Base-by-base conservation (phyloP, 2,888 invertebrate species). In the Andrena flavipes region DNA sequence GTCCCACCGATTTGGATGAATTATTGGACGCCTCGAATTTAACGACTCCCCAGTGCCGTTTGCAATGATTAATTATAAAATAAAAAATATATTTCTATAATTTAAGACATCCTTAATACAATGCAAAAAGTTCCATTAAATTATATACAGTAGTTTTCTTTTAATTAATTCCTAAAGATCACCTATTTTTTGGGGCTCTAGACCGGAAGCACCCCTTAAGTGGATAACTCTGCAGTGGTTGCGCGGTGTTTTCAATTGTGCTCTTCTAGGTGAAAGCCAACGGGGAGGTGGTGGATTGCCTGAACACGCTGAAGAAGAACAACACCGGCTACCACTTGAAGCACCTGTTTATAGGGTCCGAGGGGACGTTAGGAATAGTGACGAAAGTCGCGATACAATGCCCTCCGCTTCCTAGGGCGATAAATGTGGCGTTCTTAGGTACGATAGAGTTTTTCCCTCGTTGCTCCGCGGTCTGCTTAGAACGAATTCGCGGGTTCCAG, bases 241-340 rank as follows among this genome's bases (percentile, higher is more conserved):
- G 42, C 42, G 13, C 42, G 8, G 2, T 4, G 10, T 5, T 49
- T 13, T 10, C n/a, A 42, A 7, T 1, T 13, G 7, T 5, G 16
- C 60, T 23, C 0, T 79, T 86, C 30, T 83, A 97, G 97, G 97
- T 98, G 8, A 96, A 96, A 94, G 97, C 98, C 0, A 96, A 97
- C 92, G 99, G 99, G 0, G 96, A 97, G 71, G 94, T 99, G 0
- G 93, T 99, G 42, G 97, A 99, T 93, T 96, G 98, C 80, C 95
- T 99, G 92, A 97, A 96, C 77, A 95, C 97, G 0, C 95, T 99
- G 89, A 97, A 98, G 92, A 99, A 99, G 94, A 99, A 99, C 94
- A 99, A 99, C 93, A 99, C 99, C 0, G 99, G 99, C 0, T 99
- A 98, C 93, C 99, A 99, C 92, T 94, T 99, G 89, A 99, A 99